These are phyloP conservation scores for Muraenolepis orangiensis DNA, from an alignment of 2,797 vertebrate species.

Conservation along the genomic window DNA sequence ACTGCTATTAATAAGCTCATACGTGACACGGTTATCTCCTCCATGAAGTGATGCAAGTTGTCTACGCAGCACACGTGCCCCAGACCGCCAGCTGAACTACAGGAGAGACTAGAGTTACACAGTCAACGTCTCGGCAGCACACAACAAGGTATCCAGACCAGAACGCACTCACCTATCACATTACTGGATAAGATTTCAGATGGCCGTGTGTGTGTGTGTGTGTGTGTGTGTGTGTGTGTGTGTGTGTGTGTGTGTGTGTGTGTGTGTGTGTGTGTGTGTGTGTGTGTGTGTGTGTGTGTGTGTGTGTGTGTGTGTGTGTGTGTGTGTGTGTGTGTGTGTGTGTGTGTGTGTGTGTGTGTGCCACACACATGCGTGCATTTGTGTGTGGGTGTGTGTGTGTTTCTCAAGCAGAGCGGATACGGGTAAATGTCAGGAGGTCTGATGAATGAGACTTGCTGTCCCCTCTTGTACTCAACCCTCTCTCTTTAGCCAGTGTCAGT, in stretches of 20 bases:
- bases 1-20: neutral
- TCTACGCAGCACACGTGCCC: neutral
- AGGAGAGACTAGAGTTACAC: conserved; percentile 41
- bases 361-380: neutral
- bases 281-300: conserved; percentile 10
- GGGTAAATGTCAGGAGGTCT: conserved; percentile 34
- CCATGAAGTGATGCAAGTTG: neutral
- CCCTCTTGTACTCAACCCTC: neutral
- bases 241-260: too few species aligned
- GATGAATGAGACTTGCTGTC: neutral
- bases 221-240: conserved; percentile 9
- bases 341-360: conserved; percentile 6
- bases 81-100: conserved; percentile 4
- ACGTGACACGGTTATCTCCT: neutral
- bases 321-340: neutral
- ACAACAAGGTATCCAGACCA: conserved; percentile 36
- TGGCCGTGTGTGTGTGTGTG: conserved; percentile 9
- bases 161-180: conserved; percentile 45
- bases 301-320: conserved; percentile 7
- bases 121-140: conserved; percentile 35
- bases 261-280: neutral
- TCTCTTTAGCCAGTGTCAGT: neutral
- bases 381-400: conserved; percentile 12
- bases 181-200: conserved; percentile 65
- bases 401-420: conserved; percentile 4